Evolutionary conservation across 2,797 vertebrate genomes (phyloP).

Genomic region (Telmatherina bonti): DNA sequence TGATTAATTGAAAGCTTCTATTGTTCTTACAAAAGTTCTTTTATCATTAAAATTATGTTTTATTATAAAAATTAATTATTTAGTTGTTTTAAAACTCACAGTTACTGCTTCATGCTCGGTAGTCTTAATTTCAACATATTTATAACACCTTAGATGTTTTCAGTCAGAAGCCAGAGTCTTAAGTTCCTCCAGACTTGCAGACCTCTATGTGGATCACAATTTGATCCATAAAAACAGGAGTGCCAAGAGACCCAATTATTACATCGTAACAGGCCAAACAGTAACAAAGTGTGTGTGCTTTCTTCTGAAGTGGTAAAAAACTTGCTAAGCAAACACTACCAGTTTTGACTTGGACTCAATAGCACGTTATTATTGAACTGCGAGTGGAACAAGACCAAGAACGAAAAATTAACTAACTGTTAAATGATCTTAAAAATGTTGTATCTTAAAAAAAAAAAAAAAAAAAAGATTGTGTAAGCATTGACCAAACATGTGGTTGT

Average conservation of each 20-base stretch:
- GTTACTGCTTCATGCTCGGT: conserved; percentile 15
- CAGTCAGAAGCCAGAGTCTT: conserved; percentile 39
- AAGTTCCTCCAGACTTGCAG: conserved; percentile 50
- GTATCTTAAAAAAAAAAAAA: too few relatives aligned
- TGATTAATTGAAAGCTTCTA: too few relatives aligned
- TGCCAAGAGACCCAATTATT: conserved; percentile 39
- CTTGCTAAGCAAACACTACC: conserved; percentile 46
- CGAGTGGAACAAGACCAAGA: conserved; percentile 30
- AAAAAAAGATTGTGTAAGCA: too few relatives aligned
- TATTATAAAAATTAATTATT: too few relatives aligned
- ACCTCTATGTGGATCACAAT: conserved; percentile 45
- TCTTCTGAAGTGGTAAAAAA: conserved; percentile 46
- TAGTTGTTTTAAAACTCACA: background rate
- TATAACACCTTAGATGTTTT: conserved; percentile 36
- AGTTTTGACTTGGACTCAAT: conserved; percentile 36
- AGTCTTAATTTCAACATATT: conserved; percentile 6
- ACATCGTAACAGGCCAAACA: conserved; percentile 33
- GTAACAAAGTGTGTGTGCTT: conserved; percentile 13
- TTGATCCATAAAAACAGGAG: conserved; percentile 39
- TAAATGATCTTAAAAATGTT: too few relatives aligned
- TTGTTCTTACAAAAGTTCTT: too few relatives aligned
- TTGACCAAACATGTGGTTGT: too few relatives aligned
- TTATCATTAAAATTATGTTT: too few relatives aligned
- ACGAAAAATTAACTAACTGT: conserved; percentile 19
- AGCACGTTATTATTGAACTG: conserved; percentile 37